A percentile compares a stretch with the other conserved stretches of the same genome.
Conservation (phyloP, 2,888 invertebrate genomes). For the Taphrorychus bicolor region DNA sequence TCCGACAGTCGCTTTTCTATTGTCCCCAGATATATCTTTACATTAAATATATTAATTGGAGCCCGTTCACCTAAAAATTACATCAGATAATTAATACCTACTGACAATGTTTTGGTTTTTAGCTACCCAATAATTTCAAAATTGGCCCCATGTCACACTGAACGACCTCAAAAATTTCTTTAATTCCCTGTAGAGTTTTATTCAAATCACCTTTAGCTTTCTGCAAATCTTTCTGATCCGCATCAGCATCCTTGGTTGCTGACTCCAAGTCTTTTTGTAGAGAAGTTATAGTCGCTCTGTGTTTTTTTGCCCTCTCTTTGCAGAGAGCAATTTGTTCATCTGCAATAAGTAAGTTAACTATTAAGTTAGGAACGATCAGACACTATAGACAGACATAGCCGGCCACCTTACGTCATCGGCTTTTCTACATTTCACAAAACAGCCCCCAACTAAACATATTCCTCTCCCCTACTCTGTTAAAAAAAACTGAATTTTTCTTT, state of each 20-base stretch:
- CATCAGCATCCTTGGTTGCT: constrained; percentile 54
- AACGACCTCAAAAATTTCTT: constrained; percentile 65
- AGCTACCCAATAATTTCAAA: constrained; percentile 69
- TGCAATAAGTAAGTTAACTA: too few species aligned
- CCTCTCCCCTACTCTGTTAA: too few species aligned
- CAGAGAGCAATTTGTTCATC: constrained; percentile 70
- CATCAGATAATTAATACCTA: not conserved
- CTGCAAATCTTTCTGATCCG: constrained; percentile 46
- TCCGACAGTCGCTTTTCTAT: constrained; percentile 78
- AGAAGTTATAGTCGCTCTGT: constrained; percentile 67
- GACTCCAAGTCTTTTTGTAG: constrained; percentile 63
- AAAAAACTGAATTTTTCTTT: too few species aligned
- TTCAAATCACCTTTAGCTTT: constrained; percentile 47
- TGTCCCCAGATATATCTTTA: constrained; percentile 81
- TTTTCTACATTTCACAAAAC: too few species aligned
- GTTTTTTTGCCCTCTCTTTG: constrained; percentile 65
- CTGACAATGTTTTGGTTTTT: not conserved
- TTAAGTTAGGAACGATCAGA: too few species aligned
- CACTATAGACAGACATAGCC: too few species aligned
- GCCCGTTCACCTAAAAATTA: constrained; percentile 66
- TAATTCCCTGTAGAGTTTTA: constrained; percentile 46
- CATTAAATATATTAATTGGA: constrained; percentile 76
- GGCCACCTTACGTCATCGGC: too few species aligned
- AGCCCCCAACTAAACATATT: too few species aligned
- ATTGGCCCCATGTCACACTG: constrained; percentile 78